Evolutionary conservation across 2,113 vertebrate species (phyloP), one percentile per base, ranked within the genome.

Genomic region (Oncorhynchus keta): DNA sequence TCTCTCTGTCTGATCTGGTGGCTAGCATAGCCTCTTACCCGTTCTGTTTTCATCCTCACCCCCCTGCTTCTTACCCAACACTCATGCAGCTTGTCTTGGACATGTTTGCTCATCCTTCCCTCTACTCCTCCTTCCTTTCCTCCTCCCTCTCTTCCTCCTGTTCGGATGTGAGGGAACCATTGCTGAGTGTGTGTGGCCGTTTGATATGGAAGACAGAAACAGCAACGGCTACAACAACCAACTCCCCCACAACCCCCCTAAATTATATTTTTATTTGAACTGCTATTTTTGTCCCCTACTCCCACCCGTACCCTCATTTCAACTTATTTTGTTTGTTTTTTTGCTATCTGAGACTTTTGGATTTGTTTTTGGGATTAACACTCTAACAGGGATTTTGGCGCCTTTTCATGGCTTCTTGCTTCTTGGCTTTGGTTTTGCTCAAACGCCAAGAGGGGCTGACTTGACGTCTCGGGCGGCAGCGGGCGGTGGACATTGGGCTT

Each of bases 401-500:
- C 94, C 90, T 94, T 94, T 90, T 94, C 95, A 91, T 93, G 85
- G 92, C 94, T 87, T 92, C 92, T 90, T 89, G 92, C 93, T 94
- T 92, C 93, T 94, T 94, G 95, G 95, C 95, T 94, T 91, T 94
- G 90, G 93, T 87, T 89, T 89, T 89, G 84, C 97, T 92, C 88
- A 90, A 94, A 93, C 87, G 91, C 94, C 94, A 93, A 94, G 93
- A 92, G 94, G 95, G 95, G 90, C 91, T 90, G 90, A 90, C 90
- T 51, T 51, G 87, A 89, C 89, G 57, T 64, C 78, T 45, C 70
- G 84, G 84, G 93, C 92, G 88, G 91, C 92, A 85, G 94, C 66
- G 93, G 88, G 91, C 92, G 85, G 94, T 66, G 93, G 94, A 95
- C 94, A 95, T 96, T 94, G 95, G 97, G 96, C 96, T 96, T 94